These are phyloP conservation scores for Labia minor DNA, from an alignment of 2,888 invertebrate species.

Conservation along the genomic window DNA sequence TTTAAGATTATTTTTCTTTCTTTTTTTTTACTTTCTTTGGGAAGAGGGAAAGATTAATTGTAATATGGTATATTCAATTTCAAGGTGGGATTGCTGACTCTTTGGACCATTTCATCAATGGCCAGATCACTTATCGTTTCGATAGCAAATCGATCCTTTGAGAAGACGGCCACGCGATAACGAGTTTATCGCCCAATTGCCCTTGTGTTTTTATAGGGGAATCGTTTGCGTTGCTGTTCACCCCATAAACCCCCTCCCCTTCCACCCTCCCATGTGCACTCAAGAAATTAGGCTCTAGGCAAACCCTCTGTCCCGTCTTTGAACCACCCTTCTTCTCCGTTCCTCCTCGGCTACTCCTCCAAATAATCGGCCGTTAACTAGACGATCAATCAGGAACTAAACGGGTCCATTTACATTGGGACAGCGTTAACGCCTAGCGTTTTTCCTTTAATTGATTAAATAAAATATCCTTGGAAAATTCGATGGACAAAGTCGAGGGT, in stretches of 20 bases:
- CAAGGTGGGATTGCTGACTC: neutral
- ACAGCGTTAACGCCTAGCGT: slow-evolving; percentile 1
- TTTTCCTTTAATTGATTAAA: neutral
- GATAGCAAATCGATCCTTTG: neutral
- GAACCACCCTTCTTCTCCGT: too few species aligned
- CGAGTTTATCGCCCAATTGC: slow-evolving; percentile 13
- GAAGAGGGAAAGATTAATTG: too few species aligned
- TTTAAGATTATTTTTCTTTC: too few species aligned
- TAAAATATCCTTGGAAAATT: neutral
- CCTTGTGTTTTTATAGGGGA: slow-evolving; percentile 2
- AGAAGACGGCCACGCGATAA: neutral
- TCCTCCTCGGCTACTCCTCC: too few species aligned
- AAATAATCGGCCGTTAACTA: slow-evolving; percentile 13
- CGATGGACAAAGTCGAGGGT: too few species aligned
- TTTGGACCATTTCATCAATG: neutral
- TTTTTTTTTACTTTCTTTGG: too few species aligned
- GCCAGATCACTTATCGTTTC: neutral
- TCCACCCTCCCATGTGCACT: neutral
- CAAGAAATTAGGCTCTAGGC: neutral
- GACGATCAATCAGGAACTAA: neutral
- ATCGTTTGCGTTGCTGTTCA: too few species aligned
- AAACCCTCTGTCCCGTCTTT: neutral
- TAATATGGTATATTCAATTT: too few species aligned
- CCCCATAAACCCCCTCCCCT: too few species aligned
- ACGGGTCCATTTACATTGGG: slow-evolving; percentile 7